Evolutionary conservation across 2,888 invertebrate genomes (phyloP), one percentile per base, ranked within the genome.

Genomic region (Epinotia nisella): DNA sequence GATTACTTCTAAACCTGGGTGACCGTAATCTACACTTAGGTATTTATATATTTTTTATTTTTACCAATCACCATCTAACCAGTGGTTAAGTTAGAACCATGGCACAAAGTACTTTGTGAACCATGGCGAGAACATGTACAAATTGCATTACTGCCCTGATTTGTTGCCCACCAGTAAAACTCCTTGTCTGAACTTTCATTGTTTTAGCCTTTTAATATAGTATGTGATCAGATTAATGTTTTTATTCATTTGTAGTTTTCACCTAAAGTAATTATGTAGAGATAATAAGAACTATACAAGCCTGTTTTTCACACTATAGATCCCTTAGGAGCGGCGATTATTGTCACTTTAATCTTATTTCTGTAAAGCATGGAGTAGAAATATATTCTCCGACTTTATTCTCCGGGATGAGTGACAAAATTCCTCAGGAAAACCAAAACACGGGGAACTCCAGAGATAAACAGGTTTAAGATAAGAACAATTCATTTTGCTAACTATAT

Each of bases 391-490:
- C 49, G 51, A 62, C 39, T 51, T 68, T 24, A 64, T 62, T 24
- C 58, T 59, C 76, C 75, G 83, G 78, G 82, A 89, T 89, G 89
- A 87, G 78, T 80, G 81, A 82, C 79, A 84, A 85, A 77, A 80
- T 76, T 76, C 78, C 81, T 64, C 79, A 83, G 77, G 84, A 84
- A 77, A 82, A 71, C 79, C 83, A 85, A 75, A 86, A 78, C 77
- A 77, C 78, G 77, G 82, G 79, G 79, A 75, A 71, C 82, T 79
- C 78, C 82, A 83, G 81, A 83, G 82, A 85, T 75, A 78, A 82
- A 79, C 90, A 90, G 90, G 90, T 89, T 86, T 81, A 74, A n/a
- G 19, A 71, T 67, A 71, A 77, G 65, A 68, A 56, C 74, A 62
- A 51, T 65, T 70, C 45, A 69, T 59, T 71, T 78, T 76, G 75